Base-by-base conservation (phyloP, 2,113 vertebrate species). In the Casuarius casuarius region DNA sequence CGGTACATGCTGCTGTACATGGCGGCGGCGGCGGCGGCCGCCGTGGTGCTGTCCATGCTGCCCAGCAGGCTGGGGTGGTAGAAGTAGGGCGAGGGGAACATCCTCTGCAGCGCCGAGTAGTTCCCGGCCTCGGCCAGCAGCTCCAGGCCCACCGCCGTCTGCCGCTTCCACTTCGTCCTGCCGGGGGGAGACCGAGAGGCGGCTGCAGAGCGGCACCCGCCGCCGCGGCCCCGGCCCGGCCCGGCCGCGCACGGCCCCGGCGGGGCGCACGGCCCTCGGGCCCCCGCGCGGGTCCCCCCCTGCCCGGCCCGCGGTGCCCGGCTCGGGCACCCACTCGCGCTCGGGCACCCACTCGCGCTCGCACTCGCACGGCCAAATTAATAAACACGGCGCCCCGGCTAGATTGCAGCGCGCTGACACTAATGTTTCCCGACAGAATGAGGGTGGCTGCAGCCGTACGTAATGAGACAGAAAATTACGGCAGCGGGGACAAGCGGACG, bases 1-100 rank as follows among this genome's bases (percentile, higher is more conserved):
- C 99, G 99, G 98, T 99, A 99, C 99, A 99, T 99, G 95, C 98
- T 99, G 98, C 99, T 99, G 98, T 99, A 99, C 99, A 99, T 99
- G 76, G 99, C 99, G 15, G 99, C 99, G 26, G 99, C 99, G 5
- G 99, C 99, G 3, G 99, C 99, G 4, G 99, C 99, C 20, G 99
- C 99, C 25, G 99, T 99, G 9, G 98, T 99, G 97, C 99, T 99
- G 99, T 99, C 99, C 99, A 99, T 98, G 94, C 99, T 98, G 94
- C 99, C 99, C 95, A 99, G 97, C 96, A 99, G 97, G 91, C 99
- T 99, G 17, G 99, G 99, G 94, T 99, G 99, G 97, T 99, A 99
- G 98, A 99, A 99, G 97, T 99, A 99, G 78, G 99, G 99, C 62
- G 99, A 99, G 5, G 99, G 99, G 97, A 99, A 99, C 99, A 99